Evolutionary conservation across 2,888 invertebrate genomes (phyloP), one percentile per base, ranked within the genome.

Genomic region (Leptogaster cylindrica): DNA sequence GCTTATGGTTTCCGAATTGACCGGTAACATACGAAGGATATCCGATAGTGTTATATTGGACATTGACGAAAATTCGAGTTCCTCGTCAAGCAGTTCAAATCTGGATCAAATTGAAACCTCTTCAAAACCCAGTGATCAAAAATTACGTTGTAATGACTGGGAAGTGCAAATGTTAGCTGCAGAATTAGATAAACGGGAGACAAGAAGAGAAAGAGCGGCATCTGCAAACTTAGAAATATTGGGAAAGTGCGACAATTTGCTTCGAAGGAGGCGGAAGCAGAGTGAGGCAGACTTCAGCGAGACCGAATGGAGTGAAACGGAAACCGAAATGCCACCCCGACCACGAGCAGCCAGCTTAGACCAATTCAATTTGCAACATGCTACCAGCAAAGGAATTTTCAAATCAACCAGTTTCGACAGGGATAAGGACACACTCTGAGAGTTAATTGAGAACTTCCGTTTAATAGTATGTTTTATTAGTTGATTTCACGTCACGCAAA

Each of bases 91-190:
- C 51, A 77, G 77, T 41, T 71, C 78, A 10, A 75, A 78, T 65
- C 71, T 76, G 16, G 41, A 75, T 14, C 75, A 76, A 2, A 72
- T 33, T 46, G 72, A 61, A 41, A 71, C 67, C 18, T 8, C 28
- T 8, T 31, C 52, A 2, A 68, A 58, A 33, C 70, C 69, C 2
- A 67, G 50, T n/a, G 71, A 71, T 1, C 31, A 1, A 27, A n/a
- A n/a, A n/a, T 51, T 78, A 4, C 78, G 80, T 51, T 74, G 76
- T 69, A 86, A 88, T 70, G 87, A 89, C 75, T 91, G 91, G 91
- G 91, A 92, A 77, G 88, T 91, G 0, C 85, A 87, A 78, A 89
- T 91, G 89, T 79, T 92, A 33, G 91, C 90, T 0, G 86, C 89
- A 71, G 89, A 91, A 77, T 82, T 91, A 72, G 87, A 88, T 70